Percentiles rank a stretch among this genome's conserved stretches.
phyloP scores from a whole-genome alignment of 2,113 vertebrate species.

The Micromys minutus region DNA sequence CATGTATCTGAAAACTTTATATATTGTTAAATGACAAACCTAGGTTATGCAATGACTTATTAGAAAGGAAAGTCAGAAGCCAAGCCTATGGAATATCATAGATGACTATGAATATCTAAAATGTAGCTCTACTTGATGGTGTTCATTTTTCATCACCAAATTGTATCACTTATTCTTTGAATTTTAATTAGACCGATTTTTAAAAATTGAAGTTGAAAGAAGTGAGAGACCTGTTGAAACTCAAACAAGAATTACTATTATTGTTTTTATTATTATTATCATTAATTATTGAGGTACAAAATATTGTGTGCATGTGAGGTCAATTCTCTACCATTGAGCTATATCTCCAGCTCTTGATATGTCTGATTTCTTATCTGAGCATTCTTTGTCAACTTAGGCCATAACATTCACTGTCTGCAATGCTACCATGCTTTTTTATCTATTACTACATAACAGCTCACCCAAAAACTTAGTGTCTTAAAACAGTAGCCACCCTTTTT shows the following conservation, averaged over 20 bases:
- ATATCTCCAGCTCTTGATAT: not conserved
- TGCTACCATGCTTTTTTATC: not conserved
- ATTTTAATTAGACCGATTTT: constrained; percentile 52
- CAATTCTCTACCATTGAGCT: not conserved
- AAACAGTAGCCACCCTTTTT: not conserved
- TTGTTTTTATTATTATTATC: constrained; percentile 83
- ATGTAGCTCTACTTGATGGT: not conserved
- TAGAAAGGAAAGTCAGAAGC: constrained; percentile 42
- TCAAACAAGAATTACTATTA: not conserved
- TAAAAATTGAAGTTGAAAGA: constrained; percentile 38
- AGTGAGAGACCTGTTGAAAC: not conserved
- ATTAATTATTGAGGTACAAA: not conserved
- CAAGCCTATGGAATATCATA: constrained; percentile 4
- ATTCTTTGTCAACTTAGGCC: not conserved
- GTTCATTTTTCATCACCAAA: constrained; percentile 5
- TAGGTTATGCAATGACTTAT: constrained; percentile 2
- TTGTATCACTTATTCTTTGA: constrained; percentile 25
- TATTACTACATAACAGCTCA: constrained; percentile 24
- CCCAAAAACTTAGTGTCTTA: not conserved
- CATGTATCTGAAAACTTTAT: not conserved
- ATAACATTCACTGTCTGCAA: constrained; percentile 17
- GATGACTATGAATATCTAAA: not conserved
- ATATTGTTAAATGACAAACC: constrained; percentile 40
- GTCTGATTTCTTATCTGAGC: constrained; percentile 42
- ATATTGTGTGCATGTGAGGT: not conserved